Percentiles rank a stretch among this genome's conserved stretches.
Evolutionary conservation across 2,888 invertebrate species (phyloP).

Genomic region (Thecocarcelia acutangulata): DNA sequence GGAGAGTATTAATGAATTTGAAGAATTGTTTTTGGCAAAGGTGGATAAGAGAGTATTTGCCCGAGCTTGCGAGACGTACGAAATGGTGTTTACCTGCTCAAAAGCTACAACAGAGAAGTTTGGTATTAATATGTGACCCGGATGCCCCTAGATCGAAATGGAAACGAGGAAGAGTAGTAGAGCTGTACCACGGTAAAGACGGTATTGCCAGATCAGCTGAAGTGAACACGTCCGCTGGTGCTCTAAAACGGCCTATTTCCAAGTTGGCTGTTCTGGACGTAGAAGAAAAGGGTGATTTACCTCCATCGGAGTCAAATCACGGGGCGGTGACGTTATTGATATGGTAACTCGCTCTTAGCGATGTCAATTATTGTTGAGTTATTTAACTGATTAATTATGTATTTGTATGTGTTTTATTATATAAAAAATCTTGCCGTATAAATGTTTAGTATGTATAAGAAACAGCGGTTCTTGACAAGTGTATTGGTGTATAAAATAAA

Average conservation of each 20-base stretch:
- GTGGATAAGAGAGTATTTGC: slow-evolving; percentile 6
- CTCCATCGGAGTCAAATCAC: no score
- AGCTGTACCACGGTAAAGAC: not conserved
- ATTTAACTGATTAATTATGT: no score
- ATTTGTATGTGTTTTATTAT: no score
- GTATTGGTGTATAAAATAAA: no score
- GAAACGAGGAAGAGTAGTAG: not conserved
- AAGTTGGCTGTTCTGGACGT: not conserved
- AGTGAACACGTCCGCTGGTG: not conserved
- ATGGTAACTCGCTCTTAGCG: no score
- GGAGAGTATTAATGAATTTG: not conserved
- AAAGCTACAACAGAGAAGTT: not conserved
- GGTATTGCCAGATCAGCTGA: not conserved
- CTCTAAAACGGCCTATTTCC: not conserved
- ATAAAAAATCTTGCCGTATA: no score
- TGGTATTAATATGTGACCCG: not conserved
- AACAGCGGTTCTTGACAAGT: no score
- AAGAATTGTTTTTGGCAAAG: not conserved
- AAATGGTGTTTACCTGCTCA: not conserved
- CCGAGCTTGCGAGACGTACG: not conserved
- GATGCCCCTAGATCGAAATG: not conserved
- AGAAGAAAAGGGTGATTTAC: not conserved
- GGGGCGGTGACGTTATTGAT: no score
- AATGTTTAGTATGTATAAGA: no score
- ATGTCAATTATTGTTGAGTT: no score